Conservation (phyloP, 2,888 invertebrate genomes). For the Drymonia ruficornis region DNA sequence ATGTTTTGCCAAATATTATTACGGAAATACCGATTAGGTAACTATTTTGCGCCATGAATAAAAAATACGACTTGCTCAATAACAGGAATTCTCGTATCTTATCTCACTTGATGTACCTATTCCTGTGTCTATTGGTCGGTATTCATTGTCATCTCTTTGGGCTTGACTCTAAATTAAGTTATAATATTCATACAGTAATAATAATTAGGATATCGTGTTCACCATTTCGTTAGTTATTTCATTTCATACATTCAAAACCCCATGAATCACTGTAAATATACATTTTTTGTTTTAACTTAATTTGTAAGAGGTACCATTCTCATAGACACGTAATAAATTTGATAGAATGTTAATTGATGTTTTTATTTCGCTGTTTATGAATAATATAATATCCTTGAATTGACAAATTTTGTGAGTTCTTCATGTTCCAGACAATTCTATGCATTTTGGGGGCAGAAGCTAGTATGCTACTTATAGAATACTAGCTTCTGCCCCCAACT, state of each 20-base stretch:
- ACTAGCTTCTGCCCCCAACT: too few relatives aligned
- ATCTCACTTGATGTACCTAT: background rate
- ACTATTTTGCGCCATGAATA: too few relatives aligned
- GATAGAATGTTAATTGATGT: constrained; percentile 45
- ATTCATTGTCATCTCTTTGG: constrained; percentile 56
- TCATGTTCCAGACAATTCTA: too few relatives aligned
- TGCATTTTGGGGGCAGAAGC: too few relatives aligned
- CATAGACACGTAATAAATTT: constrained; percentile 51
- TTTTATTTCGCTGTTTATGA: too few relatives aligned
- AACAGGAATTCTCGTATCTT: too few relatives aligned
- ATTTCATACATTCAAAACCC: constrained; percentile 18
- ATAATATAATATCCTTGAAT: too few relatives aligned
- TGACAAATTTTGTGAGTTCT: too few relatives aligned
- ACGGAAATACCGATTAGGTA: too few relatives aligned
- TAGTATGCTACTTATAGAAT: too few relatives aligned
- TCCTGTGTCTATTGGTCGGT: background rate
- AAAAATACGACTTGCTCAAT: background rate
- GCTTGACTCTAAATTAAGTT: constrained; percentile 51
- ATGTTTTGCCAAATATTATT: too few relatives aligned
- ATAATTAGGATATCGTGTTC: constrained; percentile 39
- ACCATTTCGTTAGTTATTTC: constrained; percentile 32
- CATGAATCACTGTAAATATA: constrained; percentile 50
- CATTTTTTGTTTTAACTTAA: constrained; percentile 43
- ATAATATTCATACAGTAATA: constrained; percentile 39
- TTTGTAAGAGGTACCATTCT: constrained; percentile 39